Percentiles rank a stretch among this genome's conserved stretches.
These are phyloP conservation scores for Malurus cyaneus DNA, from an alignment of 2,113 vertebrate species.

Conservation along the genomic window DNA sequence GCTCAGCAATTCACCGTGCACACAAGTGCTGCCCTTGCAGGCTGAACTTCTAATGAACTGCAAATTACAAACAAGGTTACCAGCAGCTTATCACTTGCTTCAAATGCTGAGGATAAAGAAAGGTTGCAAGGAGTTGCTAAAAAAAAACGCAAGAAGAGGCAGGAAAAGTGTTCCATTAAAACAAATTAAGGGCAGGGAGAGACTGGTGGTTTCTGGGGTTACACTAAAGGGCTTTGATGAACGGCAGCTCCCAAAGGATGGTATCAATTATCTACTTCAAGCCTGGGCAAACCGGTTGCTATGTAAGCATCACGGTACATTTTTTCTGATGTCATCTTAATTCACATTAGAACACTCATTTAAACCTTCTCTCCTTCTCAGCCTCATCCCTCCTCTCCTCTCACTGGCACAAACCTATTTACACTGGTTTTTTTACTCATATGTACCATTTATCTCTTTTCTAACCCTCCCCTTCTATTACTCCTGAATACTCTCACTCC, in stretches of 20 bases:
- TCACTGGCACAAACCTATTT: not conserved
- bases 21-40: not conserved
- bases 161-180: constrained; percentile 3
- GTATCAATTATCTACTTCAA: constrained; percentile 23
- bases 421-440: not conserved
- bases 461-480: not conserved
- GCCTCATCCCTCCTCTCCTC: not conserved
- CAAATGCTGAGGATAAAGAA: not conserved
- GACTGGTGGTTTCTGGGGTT: not conserved
- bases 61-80: not conserved
- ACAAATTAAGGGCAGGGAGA: constrained; percentile 6
- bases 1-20: not conserved
- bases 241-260: not conserved
- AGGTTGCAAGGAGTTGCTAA: not conserved
- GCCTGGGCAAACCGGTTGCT: not conserved
- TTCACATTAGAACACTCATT: not conserved
- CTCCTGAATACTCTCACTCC: not conserved
- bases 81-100: not conserved
- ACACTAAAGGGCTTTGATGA: not conserved
- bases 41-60: constrained; percentile 7
- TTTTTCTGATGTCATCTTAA: constrained; percentile 14
- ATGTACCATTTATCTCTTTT: not conserved
- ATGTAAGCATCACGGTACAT: constrained; percentile 3
- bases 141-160: not conserved
- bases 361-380: not conserved